Evolutionary conservation across 2,113 vertebrate genomes (phyloP).

Genomic region (Oryzias woworae): DNA sequence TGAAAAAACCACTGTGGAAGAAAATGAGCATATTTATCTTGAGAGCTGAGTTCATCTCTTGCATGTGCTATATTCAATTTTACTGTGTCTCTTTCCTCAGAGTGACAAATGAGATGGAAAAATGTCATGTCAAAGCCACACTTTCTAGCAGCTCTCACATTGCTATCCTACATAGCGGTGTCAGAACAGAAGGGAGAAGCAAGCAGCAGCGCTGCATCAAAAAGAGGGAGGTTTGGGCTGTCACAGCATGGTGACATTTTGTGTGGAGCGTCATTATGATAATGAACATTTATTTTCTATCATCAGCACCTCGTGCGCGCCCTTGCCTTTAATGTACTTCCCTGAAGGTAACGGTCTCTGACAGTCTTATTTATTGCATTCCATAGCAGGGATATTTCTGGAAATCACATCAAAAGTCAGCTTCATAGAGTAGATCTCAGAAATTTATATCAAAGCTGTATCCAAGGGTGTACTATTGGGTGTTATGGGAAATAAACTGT

Average conservation of each 20-base stretch:
- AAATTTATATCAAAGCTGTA: slow-evolving; percentile 48
- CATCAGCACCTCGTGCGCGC: slow-evolving; percentile 40
- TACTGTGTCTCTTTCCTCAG: slow-evolving; percentile 21
- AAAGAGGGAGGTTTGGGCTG: slow-evolving; percentile 43
- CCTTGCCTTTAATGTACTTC: slow-evolving; percentile 58
- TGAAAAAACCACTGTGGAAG: slow-evolving; percentile 24
- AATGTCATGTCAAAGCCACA: slow-evolving; percentile 22
- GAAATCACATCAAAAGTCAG: slow-evolving; percentile 49
- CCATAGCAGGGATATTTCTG: slow-evolving; percentile 64
- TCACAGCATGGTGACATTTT: slow-evolving; percentile 54
- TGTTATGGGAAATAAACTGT: slow-evolving; percentile 52
- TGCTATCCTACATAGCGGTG: slow-evolving; percentile 17
- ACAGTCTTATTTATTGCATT: slow-evolving; percentile 67
- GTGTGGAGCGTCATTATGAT: slow-evolving; percentile 53
- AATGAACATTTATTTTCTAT: slow-evolving; percentile 53
- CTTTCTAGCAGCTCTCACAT: slow-evolving; percentile 17
- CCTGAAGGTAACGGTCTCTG: slow-evolving; percentile 53
- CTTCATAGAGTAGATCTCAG: slow-evolving; percentile 41
- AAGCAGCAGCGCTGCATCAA: slow-evolving; percentile 14
- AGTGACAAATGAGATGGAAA: slow-evolving; percentile 56
- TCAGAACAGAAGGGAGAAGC: slow-evolving; percentile 17
- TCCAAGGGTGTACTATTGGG: slow-evolving; percentile 35
- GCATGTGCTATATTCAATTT: slow-evolving; percentile 38
- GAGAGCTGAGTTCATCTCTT: slow-evolving; percentile 34
- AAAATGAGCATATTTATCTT: slow-evolving; percentile 54